Conservation (phyloP, 2,888 invertebrate genomes). For the Empis stercorea region DNA sequence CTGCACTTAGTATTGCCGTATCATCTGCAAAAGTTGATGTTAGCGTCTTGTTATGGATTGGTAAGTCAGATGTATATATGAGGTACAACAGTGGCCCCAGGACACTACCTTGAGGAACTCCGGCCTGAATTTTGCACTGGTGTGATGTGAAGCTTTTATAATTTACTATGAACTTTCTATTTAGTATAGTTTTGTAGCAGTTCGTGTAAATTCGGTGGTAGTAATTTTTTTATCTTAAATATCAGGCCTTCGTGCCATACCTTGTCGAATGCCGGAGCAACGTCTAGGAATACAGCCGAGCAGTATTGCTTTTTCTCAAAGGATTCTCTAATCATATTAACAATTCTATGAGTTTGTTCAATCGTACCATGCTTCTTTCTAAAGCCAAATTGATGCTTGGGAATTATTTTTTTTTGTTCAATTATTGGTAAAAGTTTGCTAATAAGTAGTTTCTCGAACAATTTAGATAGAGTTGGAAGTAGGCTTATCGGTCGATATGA, state of each 20-base stretch:
- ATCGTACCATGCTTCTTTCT: too few relatives aligned
- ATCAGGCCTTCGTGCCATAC: background rate
- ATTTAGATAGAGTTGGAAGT: background rate
- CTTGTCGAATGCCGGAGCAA: background rate
- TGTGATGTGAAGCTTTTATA: background rate
- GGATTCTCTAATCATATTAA: background rate
- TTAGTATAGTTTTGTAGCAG: background rate
- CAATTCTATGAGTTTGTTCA: too few relatives aligned
- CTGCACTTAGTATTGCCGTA: background rate
- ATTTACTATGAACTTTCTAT: background rate
- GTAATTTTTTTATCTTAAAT: background rate
- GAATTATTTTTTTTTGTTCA: too few relatives aligned
- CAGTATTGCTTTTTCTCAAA: background rate
- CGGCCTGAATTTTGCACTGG: background rate
- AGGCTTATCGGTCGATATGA: constrained; percentile 1
- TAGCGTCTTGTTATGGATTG: background rate
- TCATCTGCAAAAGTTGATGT: background rate
- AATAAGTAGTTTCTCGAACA: too few relatives aligned
- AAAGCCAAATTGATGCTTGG: too few relatives aligned
- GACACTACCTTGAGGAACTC: background rate
- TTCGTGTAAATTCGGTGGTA: background rate
- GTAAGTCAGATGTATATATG: background rate
- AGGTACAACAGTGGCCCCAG: background rate
- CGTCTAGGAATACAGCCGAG: background rate
- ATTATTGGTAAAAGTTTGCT: too few relatives aligned